Percentiles rank a stretch among this genome's conserved stretches.
These are phyloP conservation scores for Plusia festucae DNA, from an alignment of 2,888 invertebrate genomes.

Conservation along the genomic window DNA sequence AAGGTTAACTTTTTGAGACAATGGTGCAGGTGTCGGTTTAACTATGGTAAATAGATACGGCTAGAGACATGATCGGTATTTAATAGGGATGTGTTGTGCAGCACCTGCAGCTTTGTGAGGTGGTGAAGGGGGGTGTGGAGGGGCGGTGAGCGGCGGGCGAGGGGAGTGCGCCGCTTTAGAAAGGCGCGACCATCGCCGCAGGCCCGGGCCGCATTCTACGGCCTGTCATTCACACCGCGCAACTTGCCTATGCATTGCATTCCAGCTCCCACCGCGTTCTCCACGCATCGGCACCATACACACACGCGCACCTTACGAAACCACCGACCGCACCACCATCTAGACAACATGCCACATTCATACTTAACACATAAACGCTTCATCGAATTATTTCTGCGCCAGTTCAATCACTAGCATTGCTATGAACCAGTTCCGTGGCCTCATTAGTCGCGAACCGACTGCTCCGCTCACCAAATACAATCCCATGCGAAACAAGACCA, in stretches of 20 bases:
- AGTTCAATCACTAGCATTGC: constrained; percentile 79
- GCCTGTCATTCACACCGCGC: constrained; percentile 89
- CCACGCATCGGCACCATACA: constrained; percentile 76
- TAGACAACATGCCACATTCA: constrained; percentile 75
- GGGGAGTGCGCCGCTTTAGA: constrained; percentile 87
- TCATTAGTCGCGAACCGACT: constrained; percentile 75
- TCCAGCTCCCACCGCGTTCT: constrained; percentile 85
- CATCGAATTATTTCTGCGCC: constrained; percentile 84
- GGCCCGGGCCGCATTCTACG: constrained; percentile 89
- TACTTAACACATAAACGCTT: constrained; percentile 78
- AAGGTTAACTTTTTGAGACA: constrained; percentile 84
- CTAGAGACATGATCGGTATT: constrained; percentile 88
- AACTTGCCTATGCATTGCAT: constrained; percentile 89
- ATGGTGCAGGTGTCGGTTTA: constrained; percentile 84
- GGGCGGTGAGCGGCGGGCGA: constrained; percentile 70
- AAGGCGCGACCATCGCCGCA: constrained; percentile 89
- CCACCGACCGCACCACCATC: constrained; percentile 72
- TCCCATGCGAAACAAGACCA: constrained; percentile 74
- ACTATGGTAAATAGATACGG: constrained; percentile 86
- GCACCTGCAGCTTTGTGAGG: constrained; percentile 85
- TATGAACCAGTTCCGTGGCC: constrained; percentile 86
- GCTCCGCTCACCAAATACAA: constrained; percentile 73
- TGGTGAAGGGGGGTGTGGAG: constrained; percentile 76
- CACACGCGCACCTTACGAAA: constrained; percentile 81
- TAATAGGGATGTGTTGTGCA: constrained; percentile 87